Percentiles rank a stretch among this genome's conserved stretches.
phyloP scores from a whole-genome alignment of 53 echinoderm and acorn worm species.

The Apostichopus leukothele region DNA sequence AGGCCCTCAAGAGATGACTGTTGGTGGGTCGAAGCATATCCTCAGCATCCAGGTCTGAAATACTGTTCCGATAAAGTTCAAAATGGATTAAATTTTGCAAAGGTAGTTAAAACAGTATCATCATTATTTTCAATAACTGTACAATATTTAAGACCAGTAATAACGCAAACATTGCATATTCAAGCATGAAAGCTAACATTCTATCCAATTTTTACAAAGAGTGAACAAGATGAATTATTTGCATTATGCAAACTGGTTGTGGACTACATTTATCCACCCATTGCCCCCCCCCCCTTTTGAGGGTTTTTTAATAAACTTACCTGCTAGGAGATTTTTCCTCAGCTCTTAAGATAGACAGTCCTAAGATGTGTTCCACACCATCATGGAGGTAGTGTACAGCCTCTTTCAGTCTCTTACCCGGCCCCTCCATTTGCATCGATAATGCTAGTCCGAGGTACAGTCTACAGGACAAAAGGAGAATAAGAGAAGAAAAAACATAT shows the following conservation, averaged over 20 bases:
- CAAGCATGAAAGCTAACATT: no score
- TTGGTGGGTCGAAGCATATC: constrained; percentile 72
- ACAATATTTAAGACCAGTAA: no score
- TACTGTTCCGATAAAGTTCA: constrained; percentile 8
- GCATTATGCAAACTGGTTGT: no score
- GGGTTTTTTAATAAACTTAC: neutral
- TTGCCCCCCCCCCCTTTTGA: no score
- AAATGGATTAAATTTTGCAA: neutral
- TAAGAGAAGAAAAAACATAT: neutral
- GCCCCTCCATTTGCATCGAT: constrained; percentile 70
- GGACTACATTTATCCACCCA: no score
- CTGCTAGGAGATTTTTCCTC: constrained; percentile 37
- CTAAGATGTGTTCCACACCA: constrained; percentile 76
- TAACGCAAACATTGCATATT: no score
- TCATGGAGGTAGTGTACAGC: constrained; percentile 83
- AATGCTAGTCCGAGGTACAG: constrained; percentile 88
- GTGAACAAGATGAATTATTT: no score
- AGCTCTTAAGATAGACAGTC: constrained; percentile 56
- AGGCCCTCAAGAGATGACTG: constrained; percentile 74
- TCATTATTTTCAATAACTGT: no score
- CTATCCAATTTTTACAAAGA: no score
- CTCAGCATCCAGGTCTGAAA: constrained; percentile 72
- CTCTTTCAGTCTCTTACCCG: constrained; percentile 71
- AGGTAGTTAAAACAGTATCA: no score
- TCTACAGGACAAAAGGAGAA: constrained; percentile 44